These are phyloP conservation scores for Sitta carolinensis DNA, from an alignment of 2,797 vertebrate species.

Conservation along the genomic window DNA sequence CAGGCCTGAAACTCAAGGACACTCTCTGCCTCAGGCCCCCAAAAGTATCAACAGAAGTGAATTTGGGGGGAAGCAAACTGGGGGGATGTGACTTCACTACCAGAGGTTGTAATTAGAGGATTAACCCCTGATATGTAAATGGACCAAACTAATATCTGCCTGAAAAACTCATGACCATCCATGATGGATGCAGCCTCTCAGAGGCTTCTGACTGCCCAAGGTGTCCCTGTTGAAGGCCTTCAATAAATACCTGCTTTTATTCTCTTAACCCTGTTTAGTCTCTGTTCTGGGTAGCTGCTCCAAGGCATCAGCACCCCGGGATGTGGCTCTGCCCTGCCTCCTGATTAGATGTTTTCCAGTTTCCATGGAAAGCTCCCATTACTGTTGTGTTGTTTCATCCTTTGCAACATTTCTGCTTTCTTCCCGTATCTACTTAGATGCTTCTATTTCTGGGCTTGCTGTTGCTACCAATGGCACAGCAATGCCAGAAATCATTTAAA, in stretches of 20 bases:
- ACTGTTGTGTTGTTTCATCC: slow-evolving; percentile 18
- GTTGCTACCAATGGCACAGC: not conserved
- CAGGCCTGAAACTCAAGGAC: not conserved
- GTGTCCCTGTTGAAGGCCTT: rapidly evolving
- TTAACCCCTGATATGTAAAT: not conserved
- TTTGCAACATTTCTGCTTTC: slow-evolving; percentile 3
- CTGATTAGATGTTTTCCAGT: not conserved
- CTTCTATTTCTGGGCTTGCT: slow-evolving; percentile 16
- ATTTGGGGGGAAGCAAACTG: not conserved
- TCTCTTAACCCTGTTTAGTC: not conserved
- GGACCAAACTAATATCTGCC: not conserved
- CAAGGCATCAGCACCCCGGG: not conserved
- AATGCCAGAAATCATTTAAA: not conserved
- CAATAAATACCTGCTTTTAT: not conserved
- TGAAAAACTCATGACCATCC: not conserved
- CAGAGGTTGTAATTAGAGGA: not conserved
- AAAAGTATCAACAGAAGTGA: not conserved
- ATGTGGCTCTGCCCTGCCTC: not conserved
- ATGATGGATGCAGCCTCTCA: rapidly evolving
- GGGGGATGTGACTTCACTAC: not conserved
- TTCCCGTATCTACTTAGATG: not conserved
- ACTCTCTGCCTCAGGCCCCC: not conserved
- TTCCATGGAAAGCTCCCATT: slow-evolving; percentile 4
- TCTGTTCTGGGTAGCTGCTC: not conserved
- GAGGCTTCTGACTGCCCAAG: not conserved